phyloP scores from a whole-genome alignment of 2,797 vertebrate genomes.

The Smutsia temminckii region DNA sequence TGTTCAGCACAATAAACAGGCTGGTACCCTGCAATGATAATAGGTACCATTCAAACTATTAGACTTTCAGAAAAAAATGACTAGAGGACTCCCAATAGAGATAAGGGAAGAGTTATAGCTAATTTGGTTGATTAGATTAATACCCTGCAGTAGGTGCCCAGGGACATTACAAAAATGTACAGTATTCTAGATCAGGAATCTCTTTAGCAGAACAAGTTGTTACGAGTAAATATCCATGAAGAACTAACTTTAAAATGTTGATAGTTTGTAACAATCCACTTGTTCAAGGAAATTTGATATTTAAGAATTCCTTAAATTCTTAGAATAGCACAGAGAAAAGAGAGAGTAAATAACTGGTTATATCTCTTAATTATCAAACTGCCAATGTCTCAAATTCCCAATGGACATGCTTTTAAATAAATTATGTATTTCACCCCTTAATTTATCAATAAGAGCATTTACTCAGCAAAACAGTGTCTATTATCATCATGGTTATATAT shows the following conservation, averaged over 20 bases:
- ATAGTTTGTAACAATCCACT: slow-evolving; percentile 60
- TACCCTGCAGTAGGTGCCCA: slow-evolving; percentile 28
- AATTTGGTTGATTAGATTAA: slow-evolving; percentile 9
- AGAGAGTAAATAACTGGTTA: slow-evolving; percentile 62
- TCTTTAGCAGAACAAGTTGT: slow-evolving; percentile 50
- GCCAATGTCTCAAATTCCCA: neutral
- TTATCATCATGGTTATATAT: neutral
- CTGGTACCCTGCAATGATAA: neutral
- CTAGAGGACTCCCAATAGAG: neutral
- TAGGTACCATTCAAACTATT: neutral
- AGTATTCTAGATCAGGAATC: neutral
- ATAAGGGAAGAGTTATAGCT: neutral
- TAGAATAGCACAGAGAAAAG: slow-evolving; percentile 22
- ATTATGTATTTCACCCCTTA: neutral
- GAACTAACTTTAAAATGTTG: slow-evolving; percentile 60
- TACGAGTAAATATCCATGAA: slow-evolving; percentile 57
- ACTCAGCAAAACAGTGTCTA: neutral
- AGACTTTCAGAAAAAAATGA: slow-evolving; percentile 46
- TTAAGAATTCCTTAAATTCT: slow-evolving; percentile 19
- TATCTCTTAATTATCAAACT: neutral
- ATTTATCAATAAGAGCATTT: neutral
- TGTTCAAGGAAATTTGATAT: slow-evolving; percentile 74
- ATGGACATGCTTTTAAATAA: neutral
- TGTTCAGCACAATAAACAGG: neutral
- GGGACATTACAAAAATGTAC: neutral